A percentile compares a stretch with the other conserved stretches of the same genome.
Conservation (phyloP, 2,113 vertebrate genomes). For the Erpornis zantholeuca region DNA sequence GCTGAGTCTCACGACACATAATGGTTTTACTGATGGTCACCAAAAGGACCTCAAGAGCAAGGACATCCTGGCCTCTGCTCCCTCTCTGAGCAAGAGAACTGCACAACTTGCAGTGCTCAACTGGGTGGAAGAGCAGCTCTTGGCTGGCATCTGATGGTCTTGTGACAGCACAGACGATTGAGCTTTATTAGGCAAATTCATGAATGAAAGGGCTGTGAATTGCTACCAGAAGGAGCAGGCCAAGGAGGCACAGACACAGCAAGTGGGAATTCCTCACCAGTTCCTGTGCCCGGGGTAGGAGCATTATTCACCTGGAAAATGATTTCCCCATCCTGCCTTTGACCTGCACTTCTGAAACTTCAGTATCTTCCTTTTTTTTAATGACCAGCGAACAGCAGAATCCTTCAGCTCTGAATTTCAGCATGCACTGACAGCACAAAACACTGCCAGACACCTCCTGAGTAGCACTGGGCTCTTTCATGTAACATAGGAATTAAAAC, state of each 20-base stretch:
- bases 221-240: neutral
- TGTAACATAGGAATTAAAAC: neutral
- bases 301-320: neutral
- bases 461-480: neutral
- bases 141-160: neutral
- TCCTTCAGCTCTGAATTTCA: neutral
- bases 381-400: fast-evolving
- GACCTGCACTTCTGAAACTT: neutral
- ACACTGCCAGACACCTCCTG: neutral
- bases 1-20: neutral
- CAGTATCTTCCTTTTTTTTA: neutral
- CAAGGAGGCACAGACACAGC: neutral
- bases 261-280: neutral
- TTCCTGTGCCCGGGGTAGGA: neutral
- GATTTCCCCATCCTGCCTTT: neutral
- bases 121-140: neutral
- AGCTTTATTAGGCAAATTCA: neutral
- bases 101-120: neutral
- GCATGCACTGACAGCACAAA: neutral
- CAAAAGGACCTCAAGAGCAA: neutral
- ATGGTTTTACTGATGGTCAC: neutral
- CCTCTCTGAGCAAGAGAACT: neutral
- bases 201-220: neutral
- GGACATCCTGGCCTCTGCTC: neutral
- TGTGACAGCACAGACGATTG: neutral